Evolutionary conservation across 1,140 invertebrate genomes (phyloP), one percentile per base, ranked within the genome.

Genomic region (Reticulitermes speratus): DNA sequence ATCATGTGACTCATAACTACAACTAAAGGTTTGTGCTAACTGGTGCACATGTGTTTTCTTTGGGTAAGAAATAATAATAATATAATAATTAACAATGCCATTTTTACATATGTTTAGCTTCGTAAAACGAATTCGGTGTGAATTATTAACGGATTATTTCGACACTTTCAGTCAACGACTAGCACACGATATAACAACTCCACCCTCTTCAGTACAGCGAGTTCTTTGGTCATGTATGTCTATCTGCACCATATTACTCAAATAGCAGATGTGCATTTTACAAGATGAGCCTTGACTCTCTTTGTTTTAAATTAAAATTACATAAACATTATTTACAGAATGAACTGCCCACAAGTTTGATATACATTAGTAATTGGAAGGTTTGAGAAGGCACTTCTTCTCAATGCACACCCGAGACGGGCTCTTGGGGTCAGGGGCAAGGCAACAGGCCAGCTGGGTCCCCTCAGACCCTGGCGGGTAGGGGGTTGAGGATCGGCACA

Each of bases 331-430:
- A 84, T 84, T 44, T 84, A 84, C 83, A 84, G 8, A 84, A 44
- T 55, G 48, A 44, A 84, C n/a, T 44, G 44, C 82, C 32, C 82
- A 83, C 82, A 83, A 75, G 65, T 75, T 55, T 55, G 52, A 55
- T 55, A 55, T 12, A 55, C 52, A 55, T 19, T 55, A 55, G 1
- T 75, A 30, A 75, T 25, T 86, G 45, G 81, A 86, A 86, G 85
- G 85, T 86, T 44, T 82, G 85, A 86, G 85, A 86, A 86, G 85
- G 85, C 85, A 86, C 85, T 86, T 82, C 85, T 82, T 84, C 83
- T 84, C 83, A 84, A 75, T 48, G 48, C 83, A 52, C 32, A 45
- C 82, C 38, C n/a, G 83, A 44, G 45, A 44, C 30, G 12, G 82
- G 45, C 19, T 21, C 52, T 55, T 55, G 44, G 19, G 82, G 82